Evolutionary conservation across 1,140 invertebrate species (phyloP).

Genomic region (Sminthurides bifidus): DNA sequence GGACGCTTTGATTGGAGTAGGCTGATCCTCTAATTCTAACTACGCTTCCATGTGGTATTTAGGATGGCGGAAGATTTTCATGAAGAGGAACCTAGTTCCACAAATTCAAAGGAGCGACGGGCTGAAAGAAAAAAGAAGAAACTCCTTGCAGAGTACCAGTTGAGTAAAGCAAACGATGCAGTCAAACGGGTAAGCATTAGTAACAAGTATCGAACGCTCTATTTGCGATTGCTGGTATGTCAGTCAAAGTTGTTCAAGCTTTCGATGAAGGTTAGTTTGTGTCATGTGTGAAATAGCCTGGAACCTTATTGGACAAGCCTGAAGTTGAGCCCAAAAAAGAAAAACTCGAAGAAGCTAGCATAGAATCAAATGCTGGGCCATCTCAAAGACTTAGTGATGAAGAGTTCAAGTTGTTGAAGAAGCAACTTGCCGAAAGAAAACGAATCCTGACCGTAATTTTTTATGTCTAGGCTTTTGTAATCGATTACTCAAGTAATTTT

Average conservation of each 20-base stretch:
- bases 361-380: background rate
- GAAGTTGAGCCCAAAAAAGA: conserved; percentile 4
- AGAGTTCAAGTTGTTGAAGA: conserved; percentile 44
- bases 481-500: conserved; percentile 39
- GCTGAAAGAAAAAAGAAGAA: conserved; percentile 16
- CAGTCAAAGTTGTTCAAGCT: background rate
- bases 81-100: too few relatives aligned
- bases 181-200: conserved; percentile 17
- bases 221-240: background rate
- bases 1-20: too few relatives aligned
- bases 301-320: conserved; percentile 11
- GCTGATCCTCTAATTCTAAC: too few relatives aligned
- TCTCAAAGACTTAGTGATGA: conserved; percentile 37
- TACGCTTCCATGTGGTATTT: too few relatives aligned
- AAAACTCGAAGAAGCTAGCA: conserved; percentile 8
- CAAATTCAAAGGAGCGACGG: too few relatives aligned
- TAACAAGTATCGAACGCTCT: background rate
- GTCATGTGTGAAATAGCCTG: conserved; percentile 10
- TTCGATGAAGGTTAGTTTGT: background rate
- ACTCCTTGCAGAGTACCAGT: conserved; percentile 18
- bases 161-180: conserved; percentile 18
- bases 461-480: background rate
- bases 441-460: conserved; percentile 39
- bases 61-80: too few relatives aligned
- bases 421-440: conserved; percentile 44